Percentiles rank a stretch among this genome's conserved stretches.
Conservation (phyloP, 2,888 invertebrate species). For the Netelia melanura region DNA sequence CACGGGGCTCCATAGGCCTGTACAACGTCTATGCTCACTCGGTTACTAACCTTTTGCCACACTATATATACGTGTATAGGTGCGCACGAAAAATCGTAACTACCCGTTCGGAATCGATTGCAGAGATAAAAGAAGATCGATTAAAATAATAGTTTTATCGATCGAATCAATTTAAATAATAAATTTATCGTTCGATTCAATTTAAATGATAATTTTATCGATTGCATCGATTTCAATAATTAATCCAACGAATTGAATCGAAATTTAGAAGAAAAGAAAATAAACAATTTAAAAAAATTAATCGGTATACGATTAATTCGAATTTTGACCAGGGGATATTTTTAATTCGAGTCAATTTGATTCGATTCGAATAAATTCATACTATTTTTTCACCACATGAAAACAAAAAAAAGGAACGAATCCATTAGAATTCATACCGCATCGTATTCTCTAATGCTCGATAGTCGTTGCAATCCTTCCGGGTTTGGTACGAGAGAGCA, state of each 20-base stretch:
- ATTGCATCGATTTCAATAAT: neutral
- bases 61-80: neutral
- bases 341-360: neutral
- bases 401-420: constrained; percentile 28
- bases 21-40: constrained; percentile 47
- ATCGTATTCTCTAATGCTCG: constrained; percentile 56
- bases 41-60: constrained; percentile 57
- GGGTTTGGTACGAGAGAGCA: constrained; percentile 61
- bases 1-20: constrained; percentile 50
- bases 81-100: neutral
- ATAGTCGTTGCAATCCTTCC: constrained; percentile 66
- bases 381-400: neutral
- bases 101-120: neutral
- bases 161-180: neutral
- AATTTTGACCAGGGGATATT: neutral
- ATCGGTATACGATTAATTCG: neutral
- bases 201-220: neutral
- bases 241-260: no score
- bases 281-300: no score
- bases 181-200: neutral
- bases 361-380: constrained; percentile 2
- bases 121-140: neutral
- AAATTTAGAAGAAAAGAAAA: neutral
- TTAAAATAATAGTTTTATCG: neutral
- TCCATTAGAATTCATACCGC: constrained; percentile 56